A percentile compares a stretch with the other conserved stretches of the same genome.
These are phyloP conservation scores for Lagorchestes hirsutus DNA, from an alignment of 2,797 vertebrate genomes.

Conservation along the genomic window DNA sequence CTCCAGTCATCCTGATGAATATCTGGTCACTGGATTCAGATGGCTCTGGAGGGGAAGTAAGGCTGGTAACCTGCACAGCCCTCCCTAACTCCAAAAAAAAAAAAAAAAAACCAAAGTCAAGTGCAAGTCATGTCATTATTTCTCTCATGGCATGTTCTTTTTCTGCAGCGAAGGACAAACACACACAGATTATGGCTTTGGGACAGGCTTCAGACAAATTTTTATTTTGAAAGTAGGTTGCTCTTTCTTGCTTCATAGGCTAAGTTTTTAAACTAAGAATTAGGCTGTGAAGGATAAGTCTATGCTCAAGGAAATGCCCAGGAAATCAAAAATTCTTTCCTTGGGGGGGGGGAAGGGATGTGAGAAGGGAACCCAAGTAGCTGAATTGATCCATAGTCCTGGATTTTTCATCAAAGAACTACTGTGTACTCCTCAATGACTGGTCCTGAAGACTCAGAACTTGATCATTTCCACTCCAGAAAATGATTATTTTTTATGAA, in stretches of 20 bases:
- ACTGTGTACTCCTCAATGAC: neutral
- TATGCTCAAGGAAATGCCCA: neutral
- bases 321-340: neutral
- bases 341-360: too few species aligned
- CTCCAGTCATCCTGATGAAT: too few species aligned
- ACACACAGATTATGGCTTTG: neutral
- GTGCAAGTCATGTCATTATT: too few species aligned
- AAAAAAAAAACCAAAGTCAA: too few species aligned
- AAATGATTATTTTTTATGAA: slow-evolving; percentile 54
- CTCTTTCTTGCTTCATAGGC: neutral
- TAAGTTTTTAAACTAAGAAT: neutral
- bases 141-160: too few species aligned
- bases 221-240: neutral
- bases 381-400: neutral
- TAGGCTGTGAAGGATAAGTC: neutral
- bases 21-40: too few species aligned
- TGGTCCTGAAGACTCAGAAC: slow-evolving; percentile 23
- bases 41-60: too few species aligned
- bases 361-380: too few species aligned
- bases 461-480: slow-evolving; percentile 48
- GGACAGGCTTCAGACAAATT: neutral
- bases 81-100: too few species aligned
- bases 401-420: neutral
- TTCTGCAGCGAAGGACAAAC: too few species aligned
- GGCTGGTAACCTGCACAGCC: too few species aligned